Evolutionary conservation across 2,797 vertebrate genomes (phyloP).

Genomic region (Poecilia velifera): DNA sequence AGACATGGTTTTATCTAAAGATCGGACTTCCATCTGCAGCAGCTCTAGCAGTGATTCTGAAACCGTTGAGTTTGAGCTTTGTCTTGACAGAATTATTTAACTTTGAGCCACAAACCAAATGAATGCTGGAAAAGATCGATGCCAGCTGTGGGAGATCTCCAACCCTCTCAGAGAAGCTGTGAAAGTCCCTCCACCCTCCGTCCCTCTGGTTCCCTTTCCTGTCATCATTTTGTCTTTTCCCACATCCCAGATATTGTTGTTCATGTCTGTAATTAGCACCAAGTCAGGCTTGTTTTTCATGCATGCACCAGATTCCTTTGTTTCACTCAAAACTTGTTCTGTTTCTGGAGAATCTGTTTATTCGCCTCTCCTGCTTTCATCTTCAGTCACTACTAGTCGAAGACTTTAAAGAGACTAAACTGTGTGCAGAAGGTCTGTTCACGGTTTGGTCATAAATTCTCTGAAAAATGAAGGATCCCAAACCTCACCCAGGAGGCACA

Average conservation of each 20-base stretch:
- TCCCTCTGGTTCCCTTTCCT: background rate
- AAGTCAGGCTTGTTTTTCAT: background rate
- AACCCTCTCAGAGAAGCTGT: background rate
- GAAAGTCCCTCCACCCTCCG: background rate
- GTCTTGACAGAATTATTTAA: background rate
- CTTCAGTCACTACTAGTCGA: background rate
- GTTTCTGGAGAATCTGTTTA: background rate
- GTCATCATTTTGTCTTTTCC: background rate
- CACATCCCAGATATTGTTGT: background rate
- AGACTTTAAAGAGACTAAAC: background rate
- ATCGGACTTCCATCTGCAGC: background rate
- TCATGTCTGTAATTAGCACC: background rate
- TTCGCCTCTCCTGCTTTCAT: background rate
- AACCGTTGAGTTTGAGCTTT: background rate
- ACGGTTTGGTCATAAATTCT: background rate
- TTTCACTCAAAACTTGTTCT: background rate
- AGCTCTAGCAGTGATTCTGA: background rate
- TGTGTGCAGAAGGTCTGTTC: background rate
- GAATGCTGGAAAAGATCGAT: background rate
- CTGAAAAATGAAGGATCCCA: background rate
- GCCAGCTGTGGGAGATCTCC: slow-evolving; percentile 4
- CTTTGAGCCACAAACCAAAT: slow-evolving; percentile 14
- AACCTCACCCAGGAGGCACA: background rate
- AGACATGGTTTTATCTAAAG: background rate
- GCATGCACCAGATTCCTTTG: background rate